Evolutionary conservation across 1,140 invertebrate genomes (phyloP).

Genomic region (Anastatus disparis): DNA sequence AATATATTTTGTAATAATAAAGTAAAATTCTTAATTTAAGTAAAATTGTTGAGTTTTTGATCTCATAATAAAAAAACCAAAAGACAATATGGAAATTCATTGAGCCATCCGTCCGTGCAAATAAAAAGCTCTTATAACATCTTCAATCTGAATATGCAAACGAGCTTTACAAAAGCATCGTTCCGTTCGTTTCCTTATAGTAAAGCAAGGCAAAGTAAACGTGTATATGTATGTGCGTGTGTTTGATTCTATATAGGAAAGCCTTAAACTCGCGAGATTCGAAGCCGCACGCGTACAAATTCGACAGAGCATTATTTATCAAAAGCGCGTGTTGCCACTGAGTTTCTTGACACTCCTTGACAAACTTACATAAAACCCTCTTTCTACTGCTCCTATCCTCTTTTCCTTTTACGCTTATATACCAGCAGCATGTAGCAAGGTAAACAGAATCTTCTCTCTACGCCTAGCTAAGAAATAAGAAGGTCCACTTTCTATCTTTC

Average conservation of each 20-base stretch:
- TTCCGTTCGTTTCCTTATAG: not conserved
- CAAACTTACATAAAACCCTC: not conserved
- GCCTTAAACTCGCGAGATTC: not conserved
- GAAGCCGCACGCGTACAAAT: slow-evolving; percentile 44
- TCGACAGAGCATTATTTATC: slow-evolving; percentile 60
- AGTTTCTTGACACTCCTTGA: not conserved
- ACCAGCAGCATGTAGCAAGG: too few species aligned
- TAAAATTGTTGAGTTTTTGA: too few species aligned
- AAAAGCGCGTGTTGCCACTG: slow-evolving; percentile 50
- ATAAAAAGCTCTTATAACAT: slow-evolving; percentile 1
- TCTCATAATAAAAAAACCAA: too few species aligned
- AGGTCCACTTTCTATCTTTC: not conserved
- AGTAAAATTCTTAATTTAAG: too few species aligned
- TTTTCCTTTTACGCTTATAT: too few species aligned
- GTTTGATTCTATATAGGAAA: too few species aligned
- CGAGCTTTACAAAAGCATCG: not conserved
- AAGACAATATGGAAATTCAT: too few species aligned
- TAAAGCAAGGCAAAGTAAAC: not conserved
- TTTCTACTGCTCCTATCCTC: too few species aligned
- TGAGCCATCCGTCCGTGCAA: too few species aligned
- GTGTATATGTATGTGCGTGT: too few species aligned
- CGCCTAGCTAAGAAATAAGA: slow-evolving; percentile 3
- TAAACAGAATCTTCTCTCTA: slow-evolving; percentile 52
- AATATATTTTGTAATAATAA: too few species aligned
- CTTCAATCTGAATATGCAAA: slow-evolving; percentile 11